Conservation (phyloP, 2,888 invertebrate species). For the Thymelicus sylvestris region DNA sequence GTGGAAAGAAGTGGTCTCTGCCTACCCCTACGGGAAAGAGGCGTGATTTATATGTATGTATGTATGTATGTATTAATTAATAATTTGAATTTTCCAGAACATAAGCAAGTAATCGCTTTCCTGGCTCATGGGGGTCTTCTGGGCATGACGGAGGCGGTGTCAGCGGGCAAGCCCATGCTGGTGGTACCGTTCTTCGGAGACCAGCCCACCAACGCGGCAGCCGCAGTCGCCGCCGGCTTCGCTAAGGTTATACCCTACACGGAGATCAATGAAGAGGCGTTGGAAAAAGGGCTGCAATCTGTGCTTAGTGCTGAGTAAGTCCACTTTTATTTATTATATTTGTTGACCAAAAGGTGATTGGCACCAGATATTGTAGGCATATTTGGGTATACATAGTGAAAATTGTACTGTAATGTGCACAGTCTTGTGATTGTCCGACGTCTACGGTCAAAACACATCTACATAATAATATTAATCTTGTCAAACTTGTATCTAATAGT, state of each 20-base stretch:
- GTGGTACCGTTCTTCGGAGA: constrained; percentile 87
- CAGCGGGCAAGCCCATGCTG: constrained; percentile 86
- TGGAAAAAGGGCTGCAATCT: constrained; percentile 76
- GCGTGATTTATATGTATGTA: too few species aligned
- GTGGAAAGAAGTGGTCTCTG: too few species aligned
- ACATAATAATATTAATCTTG: too few species aligned
- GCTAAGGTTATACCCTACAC: constrained; percentile 78
- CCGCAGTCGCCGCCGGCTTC: constrained; percentile 78
- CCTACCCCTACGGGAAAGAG: too few species aligned
- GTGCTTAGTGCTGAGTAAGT: constrained; percentile 84
- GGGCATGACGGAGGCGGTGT: constrained; percentile 86
- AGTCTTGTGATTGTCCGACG: too few species aligned
- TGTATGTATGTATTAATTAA: too few species aligned
- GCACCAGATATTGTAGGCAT: too few species aligned
- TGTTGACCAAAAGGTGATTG: too few species aligned
- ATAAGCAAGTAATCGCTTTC: constrained; percentile 85
- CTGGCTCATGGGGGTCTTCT: constrained; percentile 86
- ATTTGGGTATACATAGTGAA: too few species aligned
- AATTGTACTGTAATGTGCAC: too few species aligned
- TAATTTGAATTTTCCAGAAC: constrained; percentile 66
- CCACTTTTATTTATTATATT: neutral
- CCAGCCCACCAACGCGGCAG: constrained; percentile 84
- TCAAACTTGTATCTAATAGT: too few species aligned
- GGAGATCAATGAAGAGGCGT: constrained; percentile 77
- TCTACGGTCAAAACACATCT: too few species aligned